These are phyloP conservation scores for Salvelinus namaycush DNA, from an alignment of 2,113 vertebrate genomes.

Conservation along the genomic window DNA sequence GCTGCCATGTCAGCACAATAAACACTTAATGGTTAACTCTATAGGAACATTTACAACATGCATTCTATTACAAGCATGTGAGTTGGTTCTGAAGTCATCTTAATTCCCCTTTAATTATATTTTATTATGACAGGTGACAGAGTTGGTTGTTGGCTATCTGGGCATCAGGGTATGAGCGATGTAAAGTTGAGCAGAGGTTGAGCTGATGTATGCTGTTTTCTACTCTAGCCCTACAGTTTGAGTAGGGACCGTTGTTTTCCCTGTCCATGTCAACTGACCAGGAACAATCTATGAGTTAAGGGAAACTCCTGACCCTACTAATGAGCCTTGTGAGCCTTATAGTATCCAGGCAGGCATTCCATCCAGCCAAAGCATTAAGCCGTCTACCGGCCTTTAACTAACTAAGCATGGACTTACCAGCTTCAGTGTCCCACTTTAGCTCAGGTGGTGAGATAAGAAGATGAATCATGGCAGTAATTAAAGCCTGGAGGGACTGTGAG, in stretches of 20 bases:
- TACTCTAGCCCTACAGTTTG: neutral
- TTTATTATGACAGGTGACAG: neutral
- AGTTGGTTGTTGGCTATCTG: neutral
- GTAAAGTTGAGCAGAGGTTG: neutral
- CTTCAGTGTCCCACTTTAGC: neutral
- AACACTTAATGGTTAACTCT: conserved; percentile 38
- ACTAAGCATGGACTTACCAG: neutral
- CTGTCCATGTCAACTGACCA: no score
- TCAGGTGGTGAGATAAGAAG: neutral
- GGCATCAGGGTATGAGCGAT: neutral
- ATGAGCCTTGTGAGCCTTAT: neutral
- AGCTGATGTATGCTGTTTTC: neutral
- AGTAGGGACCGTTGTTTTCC: no score
- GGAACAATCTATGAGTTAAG: no score
- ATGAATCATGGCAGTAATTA: neutral
- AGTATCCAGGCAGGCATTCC: neutral
- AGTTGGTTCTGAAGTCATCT: neutral
- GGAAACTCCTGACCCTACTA: neutral
- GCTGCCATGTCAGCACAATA: conserved; percentile 26
- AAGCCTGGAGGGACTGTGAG: neutral
- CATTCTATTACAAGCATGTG: neutral
- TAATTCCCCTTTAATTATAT: neutral
- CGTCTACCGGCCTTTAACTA: neutral
- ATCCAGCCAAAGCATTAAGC: neutral
- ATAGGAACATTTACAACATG: conserved; percentile 33